Conservation (phyloP, 2,888 invertebrate genomes). For the Athalia cordata region DNA sequence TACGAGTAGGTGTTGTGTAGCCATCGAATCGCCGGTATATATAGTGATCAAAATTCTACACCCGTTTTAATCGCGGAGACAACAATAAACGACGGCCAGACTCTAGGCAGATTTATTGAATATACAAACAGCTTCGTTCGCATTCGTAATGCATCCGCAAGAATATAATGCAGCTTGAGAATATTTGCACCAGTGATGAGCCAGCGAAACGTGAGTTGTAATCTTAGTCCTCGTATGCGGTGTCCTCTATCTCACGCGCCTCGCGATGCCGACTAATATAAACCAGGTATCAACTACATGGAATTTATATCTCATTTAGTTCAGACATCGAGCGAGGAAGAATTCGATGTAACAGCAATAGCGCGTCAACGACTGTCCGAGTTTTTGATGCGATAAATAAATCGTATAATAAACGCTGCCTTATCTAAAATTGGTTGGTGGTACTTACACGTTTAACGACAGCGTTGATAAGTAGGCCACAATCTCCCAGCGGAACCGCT, state of each 20-base stretch:
- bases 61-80: slow-evolving; percentile 9
- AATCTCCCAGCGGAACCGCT: too few relatives aligned
- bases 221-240: slow-evolving; percentile 7
- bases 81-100: background rate
- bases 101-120: slow-evolving; percentile 2
- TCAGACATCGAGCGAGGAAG: too few relatives aligned
- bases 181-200: slow-evolving; percentile 17
- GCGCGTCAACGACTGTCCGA: too few relatives aligned
- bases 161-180: background rate
- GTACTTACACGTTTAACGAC: too few relatives aligned
- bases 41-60: background rate
- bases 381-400: too few relatives aligned
- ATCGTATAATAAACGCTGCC: too few relatives aligned
- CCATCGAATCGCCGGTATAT: background rate
- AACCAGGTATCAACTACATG: background rate
- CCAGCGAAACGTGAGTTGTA: slow-evolving; percentile 16
- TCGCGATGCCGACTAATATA: background rate
- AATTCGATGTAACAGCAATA: too few relatives aligned
- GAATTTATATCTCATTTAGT: too few relatives aligned
- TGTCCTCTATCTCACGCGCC: background rate
- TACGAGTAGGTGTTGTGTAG: background rate
- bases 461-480: too few relatives aligned
- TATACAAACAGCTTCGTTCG: background rate
- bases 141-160: background rate
- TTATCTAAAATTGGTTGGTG: too few relatives aligned